Base-by-base conservation (phyloP, 2,113 vertebrate genomes). In the Brachyhypopomus occidentalis region DNA sequence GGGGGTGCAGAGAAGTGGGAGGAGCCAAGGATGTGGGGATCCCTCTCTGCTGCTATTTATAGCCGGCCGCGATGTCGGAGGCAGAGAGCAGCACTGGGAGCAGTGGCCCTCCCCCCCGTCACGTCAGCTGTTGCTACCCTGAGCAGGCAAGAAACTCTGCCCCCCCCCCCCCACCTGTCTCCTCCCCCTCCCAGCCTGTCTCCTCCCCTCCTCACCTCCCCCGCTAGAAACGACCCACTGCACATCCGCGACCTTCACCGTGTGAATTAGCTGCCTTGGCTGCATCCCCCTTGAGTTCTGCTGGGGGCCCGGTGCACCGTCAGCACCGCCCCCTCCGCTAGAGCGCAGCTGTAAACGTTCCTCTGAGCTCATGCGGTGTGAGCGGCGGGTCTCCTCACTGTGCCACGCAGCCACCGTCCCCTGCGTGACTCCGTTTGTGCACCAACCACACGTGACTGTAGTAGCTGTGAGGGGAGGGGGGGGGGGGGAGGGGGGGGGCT, bases 11-110 rank as follows among this genome's bases (percentile, higher is more conserved):
- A 90, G 88, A 85, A 80, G 86, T 83, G 30, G 82, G 82, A 70
- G 56, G 84, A 79, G 75, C 77, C 17, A 0, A 71, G 79, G 85
- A 9, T 59, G 81, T 85, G 89, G 87, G 87, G 89, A 91, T 92
- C 89, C 93, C 93, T 87, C 90, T 89, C 90, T 69, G 23, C 60
- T 86, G 83, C 93, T 92, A 94, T 89, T 90, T 92, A 88, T 93
- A 92, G 88, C 87, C 76, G 73, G 41, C 75, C 69, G 75, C 48
- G 82, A 75, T 72, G 87, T 78, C 22, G 66, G 66, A 41, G 9
- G 58, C 79, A 64, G 84, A 92, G 88, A 80, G 81, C 88, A 88
- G 91, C 92, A 83, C 88, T 84, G 71, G 77, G 80, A 80, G 87
- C 82, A 84, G 87, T 80, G 86, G 92, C 92, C 91, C 67, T 92